A percentile compares a stretch with the other conserved stretches of the same genome.
phyloP scores from a whole-genome alignment of 2,113 vertebrate genomes.

The Emydura subglobosa region DNA sequence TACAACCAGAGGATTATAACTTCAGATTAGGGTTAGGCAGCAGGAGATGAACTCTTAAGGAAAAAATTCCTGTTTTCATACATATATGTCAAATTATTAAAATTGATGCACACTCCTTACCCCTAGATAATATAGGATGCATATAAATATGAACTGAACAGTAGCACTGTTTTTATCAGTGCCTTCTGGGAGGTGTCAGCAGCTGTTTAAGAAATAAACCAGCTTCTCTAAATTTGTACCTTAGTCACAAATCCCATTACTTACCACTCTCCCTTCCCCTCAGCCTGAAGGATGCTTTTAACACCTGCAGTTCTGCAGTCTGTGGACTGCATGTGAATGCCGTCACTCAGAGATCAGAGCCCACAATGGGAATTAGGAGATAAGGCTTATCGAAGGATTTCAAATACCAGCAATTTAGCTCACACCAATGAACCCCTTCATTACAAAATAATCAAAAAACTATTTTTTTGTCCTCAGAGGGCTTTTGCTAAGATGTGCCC shows the following conservation, averaged over 20 bases:
- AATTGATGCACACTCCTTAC: slow-evolving; percentile 4
- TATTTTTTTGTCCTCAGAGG: not conserved
- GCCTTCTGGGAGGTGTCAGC: not conserved
- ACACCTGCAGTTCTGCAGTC: not conserved
- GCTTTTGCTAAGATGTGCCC: not conserved
- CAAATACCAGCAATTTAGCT: not conserved
- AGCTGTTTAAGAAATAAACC: not conserved
- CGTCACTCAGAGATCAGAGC: not conserved
- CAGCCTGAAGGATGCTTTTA: not conserved
- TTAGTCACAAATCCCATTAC: not conserved
- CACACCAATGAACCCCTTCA: accelerated
- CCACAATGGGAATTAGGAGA: not conserved
- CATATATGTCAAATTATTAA: slow-evolving; percentile 53
- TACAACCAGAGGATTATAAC: slow-evolving; percentile 50
- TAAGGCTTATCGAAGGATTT: not conserved
- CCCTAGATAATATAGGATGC: not conserved
- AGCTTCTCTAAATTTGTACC: not conserved
- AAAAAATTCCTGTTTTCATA: slow-evolving; percentile 39
- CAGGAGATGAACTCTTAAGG: slow-evolving; percentile 41
- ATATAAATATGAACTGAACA: slow-evolving; percentile 46
- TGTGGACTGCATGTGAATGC: not conserved
- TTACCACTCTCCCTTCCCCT: not conserved
- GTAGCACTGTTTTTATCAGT: not conserved
- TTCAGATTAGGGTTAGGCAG: slow-evolving; percentile 40
- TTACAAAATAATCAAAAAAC: not conserved